Evolutionary conservation across 2,113 vertebrate species (phyloP).

Genomic region (Thymallus thymallus): DNA sequence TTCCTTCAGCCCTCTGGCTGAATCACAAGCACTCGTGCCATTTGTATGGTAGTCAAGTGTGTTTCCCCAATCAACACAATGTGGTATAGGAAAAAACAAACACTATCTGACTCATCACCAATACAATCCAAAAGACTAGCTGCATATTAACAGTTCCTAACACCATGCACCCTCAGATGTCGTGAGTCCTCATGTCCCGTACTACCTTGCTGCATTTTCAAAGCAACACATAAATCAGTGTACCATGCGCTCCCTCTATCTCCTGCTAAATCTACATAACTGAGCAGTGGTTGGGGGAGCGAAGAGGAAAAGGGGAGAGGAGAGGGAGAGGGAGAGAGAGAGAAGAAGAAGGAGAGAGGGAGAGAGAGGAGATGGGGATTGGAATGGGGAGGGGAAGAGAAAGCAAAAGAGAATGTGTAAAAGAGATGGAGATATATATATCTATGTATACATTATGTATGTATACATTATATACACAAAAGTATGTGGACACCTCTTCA

Average conservation of each 20-base stretch:
- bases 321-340: constrained; percentile 9
- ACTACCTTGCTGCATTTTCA: constrained; percentile 18
- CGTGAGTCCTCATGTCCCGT: constrained; percentile 18
- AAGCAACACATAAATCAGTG: constrained; percentile 31
- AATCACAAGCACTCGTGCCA: no score
- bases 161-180: constrained; percentile 13
- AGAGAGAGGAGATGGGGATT: background rate
- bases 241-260: constrained; percentile 27
- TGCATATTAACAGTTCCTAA: background rate
- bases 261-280: constrained; percentile 4
- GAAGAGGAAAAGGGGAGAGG: background rate
- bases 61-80: background rate
- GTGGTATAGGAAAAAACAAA: background rate
- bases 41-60: background rate
- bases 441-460: no score
- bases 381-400: background rate
- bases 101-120: background rate
- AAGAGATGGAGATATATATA: constrained; percentile 18
- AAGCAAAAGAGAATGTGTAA: constrained; percentile 2
- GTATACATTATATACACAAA: constrained; percentile 27
- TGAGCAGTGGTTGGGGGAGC: background rate
- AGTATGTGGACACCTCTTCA: no score
- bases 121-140: constrained; percentile 18
- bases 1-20: no score
- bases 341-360: background rate